Conservation (phyloP, 2,888 invertebrate species). For the Temnothorax rugatulus region DNA sequence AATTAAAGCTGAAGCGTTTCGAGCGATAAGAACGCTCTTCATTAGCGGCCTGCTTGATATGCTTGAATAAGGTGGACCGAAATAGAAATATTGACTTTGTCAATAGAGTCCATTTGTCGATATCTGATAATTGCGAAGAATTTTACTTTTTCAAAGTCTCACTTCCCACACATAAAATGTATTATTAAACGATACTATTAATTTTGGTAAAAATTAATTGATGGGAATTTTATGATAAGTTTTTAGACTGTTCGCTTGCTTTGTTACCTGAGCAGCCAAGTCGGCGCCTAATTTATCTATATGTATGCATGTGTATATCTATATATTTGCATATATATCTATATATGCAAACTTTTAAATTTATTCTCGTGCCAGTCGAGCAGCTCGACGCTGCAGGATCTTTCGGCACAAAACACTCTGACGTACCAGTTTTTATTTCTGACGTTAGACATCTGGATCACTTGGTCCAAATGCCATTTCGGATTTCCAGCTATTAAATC, state of each 20-base stretch:
- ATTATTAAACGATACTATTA: neutral
- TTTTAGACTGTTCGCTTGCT: neutral
- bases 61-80: neutral
- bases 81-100: constrained; percentile 16
- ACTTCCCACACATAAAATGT: neutral
- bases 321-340: too few relatives aligned
- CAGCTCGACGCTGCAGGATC: neutral
- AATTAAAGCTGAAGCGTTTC: neutral
- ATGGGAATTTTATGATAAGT: neutral
- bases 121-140: neutral
- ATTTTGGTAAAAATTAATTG: neutral
- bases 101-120: neutral
- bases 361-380: neutral
- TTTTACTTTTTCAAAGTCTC: neutral
- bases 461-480: neutral
- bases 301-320: too few relatives aligned
- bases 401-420: neutral
- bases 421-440: neutral
- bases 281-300: neutral
- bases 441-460: neutral
- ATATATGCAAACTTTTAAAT: neutral
- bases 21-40: constrained; percentile 15
- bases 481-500: constrained; percentile 13
- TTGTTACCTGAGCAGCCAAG: neutral
- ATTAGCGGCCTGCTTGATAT: neutral